Evolutionary conservation across 1,140 invertebrate genomes (phyloP), one percentile per base, ranked within the genome.

Genomic region (Macrotrachela quadricornifera): DNA sequence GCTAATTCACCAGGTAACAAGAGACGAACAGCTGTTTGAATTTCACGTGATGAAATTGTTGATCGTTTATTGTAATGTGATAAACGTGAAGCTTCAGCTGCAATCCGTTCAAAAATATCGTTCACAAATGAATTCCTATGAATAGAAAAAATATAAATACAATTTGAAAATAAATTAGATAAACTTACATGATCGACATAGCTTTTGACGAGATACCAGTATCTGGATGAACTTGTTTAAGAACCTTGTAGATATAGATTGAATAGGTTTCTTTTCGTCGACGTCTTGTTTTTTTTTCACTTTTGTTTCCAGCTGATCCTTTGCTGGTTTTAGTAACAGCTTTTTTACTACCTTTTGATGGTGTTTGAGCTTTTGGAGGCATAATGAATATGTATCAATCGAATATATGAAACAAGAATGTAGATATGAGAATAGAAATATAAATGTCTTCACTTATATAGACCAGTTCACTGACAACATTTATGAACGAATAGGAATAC

Each of bases 21-120:
- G 10, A 78, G 67, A 44, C 76, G 65, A 18, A 76, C 75, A 47
- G 77, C 74, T 12, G 76, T 77, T 58, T 78, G 76, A 49, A 78
- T 75, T 62, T 78, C 76, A 53, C 74, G 63, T 55, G 64, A 70
- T n/a, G 72, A 75, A 59, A 76, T 75, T 49, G 68, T 71, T 10
- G 75, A 75, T 1, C 74, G 64, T 63, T 81, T 81, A 68, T 79
- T 81, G 70, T 80, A 79, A 56, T 80, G 77, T 10, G 77, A 74
- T 54, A 82, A 62, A 59, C 77, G 73, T 13, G 77, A 79, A 1
- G 79, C 71, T 64, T 82, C 79, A 12, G 75, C 66, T 21, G 78
- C 77, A 45, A 79, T 78, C 21, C 77, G 69, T 58, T 79, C 76
- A 59, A 79, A 80, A 50, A 80, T 77, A 59, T 80, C 77, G 50